These are phyloP conservation scores for Stichodactyla mertensii DNA, from an alignment of 64 coral and sea anemone genomes.

Conservation along the genomic window DNA sequence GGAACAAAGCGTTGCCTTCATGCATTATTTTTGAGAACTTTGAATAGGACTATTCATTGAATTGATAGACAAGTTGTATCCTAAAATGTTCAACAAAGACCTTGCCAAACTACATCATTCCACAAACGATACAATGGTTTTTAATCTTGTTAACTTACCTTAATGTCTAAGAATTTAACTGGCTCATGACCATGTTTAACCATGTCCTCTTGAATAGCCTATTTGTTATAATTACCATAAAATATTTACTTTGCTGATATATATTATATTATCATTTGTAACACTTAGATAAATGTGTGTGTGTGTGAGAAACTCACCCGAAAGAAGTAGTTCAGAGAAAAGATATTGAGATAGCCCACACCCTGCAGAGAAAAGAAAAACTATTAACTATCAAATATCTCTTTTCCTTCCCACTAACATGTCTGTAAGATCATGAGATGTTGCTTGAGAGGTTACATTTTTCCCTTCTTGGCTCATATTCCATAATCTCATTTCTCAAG, in stretches of 20 bases:
- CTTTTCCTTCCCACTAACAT: neutral
- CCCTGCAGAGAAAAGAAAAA: constrained; percentile 43
- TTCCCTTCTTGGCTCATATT: no score
- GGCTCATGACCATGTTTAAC: constrained; percentile 92
- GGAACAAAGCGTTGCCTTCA: no score
- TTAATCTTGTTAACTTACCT: constrained; percentile 27
- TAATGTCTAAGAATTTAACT: constrained; percentile 94
- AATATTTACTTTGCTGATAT: neutral
- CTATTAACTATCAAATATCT: neutral
- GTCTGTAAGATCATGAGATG: no score
- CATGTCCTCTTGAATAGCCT: constrained; percentile 99
- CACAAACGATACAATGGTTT: neutral
- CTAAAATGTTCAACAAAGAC: no score
- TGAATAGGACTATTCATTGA: no score
- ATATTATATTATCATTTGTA: no score
- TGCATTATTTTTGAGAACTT: no score
- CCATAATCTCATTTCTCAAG: no score
- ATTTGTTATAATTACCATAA: neutral
- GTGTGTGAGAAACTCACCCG: constrained; percentile 56
- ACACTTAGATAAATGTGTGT: neutral
- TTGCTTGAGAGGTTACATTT: no score
- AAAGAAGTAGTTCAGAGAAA: constrained; percentile 96
- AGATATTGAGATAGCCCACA: constrained; percentile 79
- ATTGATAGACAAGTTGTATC: no score
- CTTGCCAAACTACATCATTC: no score